Evolutionary conservation across 1,140 invertebrate species (phyloP).

Genomic region (Drosophila lowei): DNA sequence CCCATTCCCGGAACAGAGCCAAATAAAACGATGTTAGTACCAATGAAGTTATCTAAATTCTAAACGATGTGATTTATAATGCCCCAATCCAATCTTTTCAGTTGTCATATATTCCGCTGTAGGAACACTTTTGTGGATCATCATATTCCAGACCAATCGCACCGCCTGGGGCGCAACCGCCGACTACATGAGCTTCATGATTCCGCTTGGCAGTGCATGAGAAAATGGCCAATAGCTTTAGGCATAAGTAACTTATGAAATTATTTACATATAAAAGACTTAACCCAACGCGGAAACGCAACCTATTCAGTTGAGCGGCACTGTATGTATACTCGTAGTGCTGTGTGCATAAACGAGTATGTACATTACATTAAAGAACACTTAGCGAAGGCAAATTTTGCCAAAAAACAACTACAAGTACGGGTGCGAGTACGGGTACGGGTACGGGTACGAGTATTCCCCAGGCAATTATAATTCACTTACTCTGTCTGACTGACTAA

Average conservation of each 20-base stretch:
- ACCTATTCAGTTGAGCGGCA: too few species aligned
- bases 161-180: constrained; percentile 92
- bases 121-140: constrained; percentile 91
- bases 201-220: constrained; percentile 91
- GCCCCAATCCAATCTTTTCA: constrained; percentile 83
- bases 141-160: constrained; percentile 91
- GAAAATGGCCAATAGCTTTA: constrained; percentile 7
- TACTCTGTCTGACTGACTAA: constrained; percentile 21
- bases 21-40: constrained; percentile 91
- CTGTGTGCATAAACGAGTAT: neutral
- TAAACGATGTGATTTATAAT: neutral
- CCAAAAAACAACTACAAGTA: neutral
- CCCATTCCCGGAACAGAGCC: constrained; percentile 91
- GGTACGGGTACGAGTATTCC: neutral
- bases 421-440: too few species aligned
- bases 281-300: neutral
- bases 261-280: constrained; percentile 45
- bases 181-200: constrained; percentile 93
- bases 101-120: constrained; percentile 93
- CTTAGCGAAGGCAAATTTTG: neutral
- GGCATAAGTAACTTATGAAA: constrained; percentile 53
- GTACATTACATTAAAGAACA: constrained; percentile 26
- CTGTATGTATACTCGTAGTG: too few species aligned
- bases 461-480: constrained; percentile 33
- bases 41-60: neutral